phyloP scores from a whole-genome alignment of 2,113 vertebrate genomes.

The Crocuta crocuta region DNA sequence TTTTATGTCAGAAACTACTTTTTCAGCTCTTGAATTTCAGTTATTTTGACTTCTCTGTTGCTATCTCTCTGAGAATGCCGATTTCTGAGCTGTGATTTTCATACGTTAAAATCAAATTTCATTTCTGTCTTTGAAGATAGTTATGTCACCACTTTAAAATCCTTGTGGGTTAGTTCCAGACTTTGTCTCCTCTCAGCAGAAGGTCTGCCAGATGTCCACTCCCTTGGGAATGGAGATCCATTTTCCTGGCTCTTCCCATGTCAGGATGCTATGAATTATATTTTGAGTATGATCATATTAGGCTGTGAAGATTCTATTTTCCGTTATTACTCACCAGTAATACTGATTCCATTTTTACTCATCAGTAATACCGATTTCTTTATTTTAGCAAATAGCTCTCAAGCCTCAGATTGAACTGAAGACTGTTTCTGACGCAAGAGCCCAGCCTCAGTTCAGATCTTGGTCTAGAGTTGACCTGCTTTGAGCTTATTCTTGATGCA shows the following conservation, averaged over 20 bases:
- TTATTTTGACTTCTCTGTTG: background rate
- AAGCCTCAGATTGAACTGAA: too few species aligned
- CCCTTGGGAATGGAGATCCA: background rate
- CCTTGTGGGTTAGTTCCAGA: background rate
- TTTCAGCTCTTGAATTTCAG: background rate
- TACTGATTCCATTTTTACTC: background rate
- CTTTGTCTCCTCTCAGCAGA: background rate
- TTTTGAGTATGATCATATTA: background rate
- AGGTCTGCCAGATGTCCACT: background rate
- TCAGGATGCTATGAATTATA: background rate
- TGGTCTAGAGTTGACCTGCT: background rate
- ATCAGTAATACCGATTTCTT: background rate
- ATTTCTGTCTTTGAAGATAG: background rate
- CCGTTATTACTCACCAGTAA: background rate
- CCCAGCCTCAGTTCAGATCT: background rate
- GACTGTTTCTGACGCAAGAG: background rate
- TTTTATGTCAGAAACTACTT: background rate
- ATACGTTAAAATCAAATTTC: background rate
- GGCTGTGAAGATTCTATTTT: background rate
- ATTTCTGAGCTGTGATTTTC: background rate
- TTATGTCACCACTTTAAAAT: background rate
- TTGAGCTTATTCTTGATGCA: background rate
- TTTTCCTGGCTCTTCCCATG: background rate
- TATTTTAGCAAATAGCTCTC: too few species aligned
- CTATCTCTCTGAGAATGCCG: background rate